Evolutionary conservation across 2,797 vertebrate genomes (phyloP), one percentile per base, ranked within the genome.

Genomic region (Rhinophrynus dorsalis): DNA sequence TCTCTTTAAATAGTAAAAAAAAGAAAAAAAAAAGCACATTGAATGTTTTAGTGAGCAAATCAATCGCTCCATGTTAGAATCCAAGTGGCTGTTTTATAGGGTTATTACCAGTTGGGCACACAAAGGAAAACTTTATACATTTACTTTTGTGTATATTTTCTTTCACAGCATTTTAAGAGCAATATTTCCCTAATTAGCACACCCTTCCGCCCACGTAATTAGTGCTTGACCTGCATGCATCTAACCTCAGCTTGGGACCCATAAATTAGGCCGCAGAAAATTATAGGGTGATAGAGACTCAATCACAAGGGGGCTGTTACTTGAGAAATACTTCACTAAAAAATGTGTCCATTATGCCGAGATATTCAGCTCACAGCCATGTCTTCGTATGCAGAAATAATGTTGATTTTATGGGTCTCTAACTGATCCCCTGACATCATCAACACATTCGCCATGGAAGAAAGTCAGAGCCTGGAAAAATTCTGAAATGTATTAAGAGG

Each of bases 381-480:
- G 69, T 73, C 69, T 65, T 73, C 52, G 35, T 59, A 59, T 42
- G 20, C 45, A 68, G 55, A 69, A 69, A 69, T 69, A 56, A 69
- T 59, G 35, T 26, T 38, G 20, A 61, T 32, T 68, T 60, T 54
- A 61, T 66, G 37, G 50, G 35, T 61, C 56, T 33, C 62, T 42
- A 51, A 47, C 26, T 59, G 40, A 68, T 67, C 65, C 68, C 29
- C 48, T 68, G 58, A 67, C 62, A 70, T 63, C 67, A 61, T 13
- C 30, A 17, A 66, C 60, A 68, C 58, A 56, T 73, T 68, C 68
- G 68, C 58, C 66, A 27, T 60, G 57, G 57, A 40, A 75, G 48
- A 71, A 63, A 75, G n/a, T 26, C 75, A 7, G 24, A 35, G 26
- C 27, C 63, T 45, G 47, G 64, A 74, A 71, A 71, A 62, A 47